Evolutionary conservation across 2,113 vertebrate genomes (phyloP), one percentile per base, ranked within the genome.

Genomic region (Malurus alboscapulatus): DNA sequence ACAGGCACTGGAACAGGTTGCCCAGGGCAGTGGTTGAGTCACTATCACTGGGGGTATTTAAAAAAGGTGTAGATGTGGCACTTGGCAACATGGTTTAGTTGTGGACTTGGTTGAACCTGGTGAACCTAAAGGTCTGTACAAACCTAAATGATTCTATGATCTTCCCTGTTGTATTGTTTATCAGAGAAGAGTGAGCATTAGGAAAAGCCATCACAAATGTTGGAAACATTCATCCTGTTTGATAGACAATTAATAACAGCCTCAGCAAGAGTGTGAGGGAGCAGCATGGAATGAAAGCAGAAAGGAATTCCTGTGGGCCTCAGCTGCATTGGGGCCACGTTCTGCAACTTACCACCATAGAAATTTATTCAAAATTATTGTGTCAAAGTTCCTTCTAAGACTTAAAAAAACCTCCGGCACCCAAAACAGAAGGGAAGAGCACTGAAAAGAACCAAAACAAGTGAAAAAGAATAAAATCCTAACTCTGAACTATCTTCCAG

Each of bases 301-400:
- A 75, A 89, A 5, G 25, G 45, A 82, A 66, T 4, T 3, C 1
- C 1, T 29, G 27, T 51, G 34, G 0, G 0, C 34, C 78, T 87
- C 48, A 51, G 48, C 19, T 87, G 34, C 38, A 32, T 66, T 63
- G 48, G 8, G 22, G 34, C 29, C n/a, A 87, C 72, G 21, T 48
- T 40, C 55, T 89, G 32, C 48, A 84, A 71, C 26, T 63, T 59
- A 71, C 7, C 66, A 38, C 8, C 9, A 47, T 1, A 11, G 22
- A 79, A 73, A 63, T 53, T 4, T 38, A 32, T 61, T 88, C 92
- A 10, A 82, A 87, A 55, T 54, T 4, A 76, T 19, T 17, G 10
- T 22, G 12, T 69, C 9, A 34, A 81, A 51, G n/a, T 12, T 89
- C 9, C 38, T 88, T 47, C 34, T 51, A 67, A 67, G 44, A 63